Percentiles rank a stretch among this genome's conserved stretches.
These are phyloP conservation scores for Syrista parreyssii DNA, from an alignment of 2,888 invertebrate genomes.

Conservation along the genomic window DNA sequence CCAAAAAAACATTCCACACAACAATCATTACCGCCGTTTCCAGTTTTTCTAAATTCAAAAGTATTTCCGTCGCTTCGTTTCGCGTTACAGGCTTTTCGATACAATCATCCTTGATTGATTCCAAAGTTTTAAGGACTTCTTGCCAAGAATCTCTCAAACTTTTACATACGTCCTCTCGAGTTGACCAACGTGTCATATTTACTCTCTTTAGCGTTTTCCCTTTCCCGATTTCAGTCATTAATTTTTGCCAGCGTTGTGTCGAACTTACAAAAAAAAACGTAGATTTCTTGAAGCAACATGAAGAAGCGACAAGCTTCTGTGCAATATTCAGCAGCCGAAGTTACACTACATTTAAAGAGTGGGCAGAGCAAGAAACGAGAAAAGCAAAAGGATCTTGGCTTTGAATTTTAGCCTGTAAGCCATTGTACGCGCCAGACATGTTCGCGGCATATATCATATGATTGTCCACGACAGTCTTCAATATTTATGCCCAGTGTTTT, in stretches of 20 bases:
- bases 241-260: slow-evolving; percentile 33
- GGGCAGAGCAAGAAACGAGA: slow-evolving; percentile 34
- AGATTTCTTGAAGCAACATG: slow-evolving; percentile 33
- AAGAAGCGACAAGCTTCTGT: slow-evolving; percentile 36
- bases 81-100: slow-evolving; percentile 40
- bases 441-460: slow-evolving; percentile 44
- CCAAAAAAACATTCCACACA: slow-evolving; percentile 40
- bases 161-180: slow-evolving; percentile 41
- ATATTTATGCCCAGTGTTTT: slow-evolving; percentile 17
- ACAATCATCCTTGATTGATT: slow-evolving; percentile 37
- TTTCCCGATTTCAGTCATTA: slow-evolving; percentile 28
- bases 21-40: slow-evolving; percentile 34
- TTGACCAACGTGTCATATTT: slow-evolving; percentile 49
- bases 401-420: slow-evolving; percentile 34
- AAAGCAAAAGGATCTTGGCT: slow-evolving; percentile 22
- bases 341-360: slow-evolving; percentile 38
- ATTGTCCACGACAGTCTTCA: slow-evolving; percentile 41
- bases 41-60: slow-evolving; percentile 28
- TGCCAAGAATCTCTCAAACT: slow-evolving; percentile 35
- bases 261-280: slow-evolving; percentile 32
- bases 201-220: slow-evolving; percentile 38
- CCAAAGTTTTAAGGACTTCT: slow-evolving; percentile 31
- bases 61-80: slow-evolving; percentile 40
- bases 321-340: slow-evolving; percentile 29
- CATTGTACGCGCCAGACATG: slow-evolving; percentile 39